phyloP scores from a whole-genome alignment of 92 coral and sea anemone species.

The Isaurus tuberculatus region DNA sequence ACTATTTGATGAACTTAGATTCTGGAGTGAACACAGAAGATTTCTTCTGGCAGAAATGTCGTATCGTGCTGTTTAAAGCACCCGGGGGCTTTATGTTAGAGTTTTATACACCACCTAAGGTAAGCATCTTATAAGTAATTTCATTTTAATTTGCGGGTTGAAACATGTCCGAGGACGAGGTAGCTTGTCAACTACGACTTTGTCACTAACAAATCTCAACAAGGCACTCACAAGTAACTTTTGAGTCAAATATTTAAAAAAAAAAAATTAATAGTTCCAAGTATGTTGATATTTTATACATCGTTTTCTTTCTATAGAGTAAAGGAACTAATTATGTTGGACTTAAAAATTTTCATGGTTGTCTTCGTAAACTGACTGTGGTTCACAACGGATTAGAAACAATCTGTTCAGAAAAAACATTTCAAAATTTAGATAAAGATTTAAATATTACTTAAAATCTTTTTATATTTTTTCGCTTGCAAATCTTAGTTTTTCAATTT shows the following conservation, averaged over 20 bases:
- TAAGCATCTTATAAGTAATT: slow-evolving; percentile 49
- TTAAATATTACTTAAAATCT: no score
- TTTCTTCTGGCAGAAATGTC: slow-evolving; percentile 99
- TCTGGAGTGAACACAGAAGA: slow-evolving; percentile 95
- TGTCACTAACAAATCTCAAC: background rate
- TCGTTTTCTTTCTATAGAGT: background rate
- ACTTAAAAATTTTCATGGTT: no score
- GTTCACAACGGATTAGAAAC: no score
- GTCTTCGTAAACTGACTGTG: no score
- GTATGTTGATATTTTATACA: background rate
- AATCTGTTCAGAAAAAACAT: no score
- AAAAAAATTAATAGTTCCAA: no score
- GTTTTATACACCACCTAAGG: slow-evolving; percentile 99
- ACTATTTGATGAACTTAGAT: slow-evolving; percentile 92
- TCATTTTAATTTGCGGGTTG: background rate
- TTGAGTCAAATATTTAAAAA: background rate
- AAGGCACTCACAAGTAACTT: background rate
- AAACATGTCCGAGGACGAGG: background rate
- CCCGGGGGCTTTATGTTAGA: slow-evolving; percentile 99
- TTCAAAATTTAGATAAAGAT: no score
- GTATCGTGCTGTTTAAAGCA: slow-evolving; percentile 91
- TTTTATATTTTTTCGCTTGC: no score
- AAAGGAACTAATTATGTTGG: background rate
- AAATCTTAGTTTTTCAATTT: no score
- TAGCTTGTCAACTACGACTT: background rate